phyloP scores from a whole-genome alignment of 2,888 invertebrate species.

The Podabrus alpinus region DNA sequence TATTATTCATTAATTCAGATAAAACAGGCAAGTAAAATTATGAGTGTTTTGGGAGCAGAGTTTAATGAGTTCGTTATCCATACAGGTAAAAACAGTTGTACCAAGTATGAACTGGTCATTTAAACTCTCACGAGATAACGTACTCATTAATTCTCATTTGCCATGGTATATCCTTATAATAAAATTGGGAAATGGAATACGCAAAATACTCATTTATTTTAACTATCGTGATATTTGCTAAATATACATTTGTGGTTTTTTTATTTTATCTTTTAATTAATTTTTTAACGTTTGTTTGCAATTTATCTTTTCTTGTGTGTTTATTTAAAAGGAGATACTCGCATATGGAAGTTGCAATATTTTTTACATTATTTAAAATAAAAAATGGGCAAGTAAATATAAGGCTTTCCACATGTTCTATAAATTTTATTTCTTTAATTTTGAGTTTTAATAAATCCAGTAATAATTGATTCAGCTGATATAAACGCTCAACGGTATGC shows the following conservation, averaged over 20 bases:
- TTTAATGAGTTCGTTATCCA: constrained; percentile 46
- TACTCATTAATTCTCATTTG: constrained; percentile 45
- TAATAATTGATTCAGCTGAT: neutral
- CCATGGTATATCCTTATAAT: constrained; percentile 33
- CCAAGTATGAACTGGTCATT: constrained; percentile 40
- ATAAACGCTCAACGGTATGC: neutral
- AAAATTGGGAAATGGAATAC: constrained; percentile 34
- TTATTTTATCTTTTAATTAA: neutral
- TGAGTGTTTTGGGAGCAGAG: constrained; percentile 40
- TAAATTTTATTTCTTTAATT: neutral
- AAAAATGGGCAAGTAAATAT: neutral
- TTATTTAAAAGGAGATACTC: neutral
- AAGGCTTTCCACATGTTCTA: neutral
- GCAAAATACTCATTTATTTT: constrained; percentile 21
- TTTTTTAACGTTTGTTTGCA: neutral
- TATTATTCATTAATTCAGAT: constrained; percentile 34
- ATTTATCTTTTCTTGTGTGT: neutral
- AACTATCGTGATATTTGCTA: neutral
- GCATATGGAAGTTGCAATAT: neutral
- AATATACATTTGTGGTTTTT: neutral
- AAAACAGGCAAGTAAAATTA: constrained; percentile 36
- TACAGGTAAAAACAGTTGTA: constrained; percentile 44
- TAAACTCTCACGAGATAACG: constrained; percentile 41
- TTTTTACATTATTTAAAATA: neutral
- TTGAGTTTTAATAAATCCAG: neutral